Evolutionary conservation across 2,113 vertebrate genomes (phyloP).

Genomic region (Clarias macrocephalus): DNA sequence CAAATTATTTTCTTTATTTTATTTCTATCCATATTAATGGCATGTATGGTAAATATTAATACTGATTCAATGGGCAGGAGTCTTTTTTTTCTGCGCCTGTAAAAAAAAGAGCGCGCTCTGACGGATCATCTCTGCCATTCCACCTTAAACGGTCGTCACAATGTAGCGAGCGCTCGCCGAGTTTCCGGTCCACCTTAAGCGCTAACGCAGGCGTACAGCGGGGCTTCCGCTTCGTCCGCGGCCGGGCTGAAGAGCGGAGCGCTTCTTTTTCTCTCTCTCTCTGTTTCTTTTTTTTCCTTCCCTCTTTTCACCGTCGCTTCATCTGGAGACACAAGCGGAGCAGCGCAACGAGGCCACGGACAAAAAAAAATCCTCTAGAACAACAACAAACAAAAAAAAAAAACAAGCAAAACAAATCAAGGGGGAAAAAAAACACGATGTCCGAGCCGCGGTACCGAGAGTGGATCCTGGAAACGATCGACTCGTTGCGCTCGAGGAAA

Average conservation of each 20-base stretch:
- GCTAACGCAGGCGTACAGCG: conserved; percentile 69
- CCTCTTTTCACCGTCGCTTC: conserved; percentile 10
- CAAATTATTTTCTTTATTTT: neutral
- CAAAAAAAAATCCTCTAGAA: neutral
- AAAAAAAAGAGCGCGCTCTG: neutral
- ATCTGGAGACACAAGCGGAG: conserved; percentile 70
- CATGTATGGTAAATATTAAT: neutral
- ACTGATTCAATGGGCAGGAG: neutral
- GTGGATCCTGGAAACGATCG: conserved; percentile 91
- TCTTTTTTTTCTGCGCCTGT: no score
- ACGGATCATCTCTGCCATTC: conserved; percentile 52
- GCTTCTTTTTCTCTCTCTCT: conserved; percentile 61
- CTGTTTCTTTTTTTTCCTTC: neutral
- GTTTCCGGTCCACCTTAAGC: conserved; percentile 73
- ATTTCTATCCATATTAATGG: neutral
- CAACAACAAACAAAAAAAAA: neutral
- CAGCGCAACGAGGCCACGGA: conserved; percentile 62
- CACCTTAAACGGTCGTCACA: conserved; percentile 71
- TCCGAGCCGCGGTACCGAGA: conserved; percentile 82
- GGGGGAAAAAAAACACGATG: conserved; percentile 59
- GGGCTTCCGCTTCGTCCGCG: conserved; percentile 74
- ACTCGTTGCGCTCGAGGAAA: conserved; percentile 90
- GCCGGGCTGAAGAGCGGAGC: conserved; percentile 72
- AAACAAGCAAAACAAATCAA: neutral
- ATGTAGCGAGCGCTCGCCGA: neutral